Percentiles rank a stretch among this genome's conserved stretches.
phyloP scores from a whole-genome alignment of 2,888 invertebrate species.

The Agrotis segetum region DNA sequence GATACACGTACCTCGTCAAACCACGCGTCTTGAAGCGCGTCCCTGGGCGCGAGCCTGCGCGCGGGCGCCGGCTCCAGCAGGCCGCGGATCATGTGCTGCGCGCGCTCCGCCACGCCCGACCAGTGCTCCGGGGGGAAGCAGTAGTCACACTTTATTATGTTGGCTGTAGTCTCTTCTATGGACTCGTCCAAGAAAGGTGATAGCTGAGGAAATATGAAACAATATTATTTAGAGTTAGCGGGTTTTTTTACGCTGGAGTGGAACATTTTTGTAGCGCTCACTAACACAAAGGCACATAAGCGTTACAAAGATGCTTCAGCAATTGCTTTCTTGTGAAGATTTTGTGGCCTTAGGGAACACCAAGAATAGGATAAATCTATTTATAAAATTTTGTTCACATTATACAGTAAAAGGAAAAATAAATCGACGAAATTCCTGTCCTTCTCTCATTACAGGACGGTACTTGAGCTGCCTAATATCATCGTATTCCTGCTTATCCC shows the following conservation, averaged over 20 bases:
- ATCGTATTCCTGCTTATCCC: too few species aligned
- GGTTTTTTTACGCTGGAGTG: not conserved
- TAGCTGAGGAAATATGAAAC: conserved; percentile 84
- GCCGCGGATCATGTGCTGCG: conserved; percentile 92
- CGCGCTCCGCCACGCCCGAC: conserved; percentile 92
- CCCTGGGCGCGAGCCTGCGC: conserved; percentile 76
- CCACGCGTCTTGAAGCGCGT: conserved; percentile 82
- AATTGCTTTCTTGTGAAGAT: not conserved
- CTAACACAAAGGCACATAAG: not conserved
- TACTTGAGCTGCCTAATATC: not conserved
- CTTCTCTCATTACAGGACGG: not conserved
- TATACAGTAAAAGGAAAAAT: not conserved
- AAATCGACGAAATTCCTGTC: too few species aligned
- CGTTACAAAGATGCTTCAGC: not conserved
- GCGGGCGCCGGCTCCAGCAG: conserved; percentile 91
- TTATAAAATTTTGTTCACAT: not conserved
- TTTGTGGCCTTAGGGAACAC: too few species aligned
- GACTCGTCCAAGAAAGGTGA: conserved; percentile 96
- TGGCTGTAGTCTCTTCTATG: conserved; percentile 95
- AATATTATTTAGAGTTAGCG: not conserved
- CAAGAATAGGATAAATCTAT: not conserved
- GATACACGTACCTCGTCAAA: conserved; percentile 79
- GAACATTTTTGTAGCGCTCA: not conserved
- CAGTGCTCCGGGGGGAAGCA: conserved; percentile 96
- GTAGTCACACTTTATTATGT: conserved; percentile 95